A percentile compares a stretch with the other conserved stretches of the same genome.
Conservation (phyloP, 2,888 invertebrate genomes). For the Beris chalybata region DNA sequence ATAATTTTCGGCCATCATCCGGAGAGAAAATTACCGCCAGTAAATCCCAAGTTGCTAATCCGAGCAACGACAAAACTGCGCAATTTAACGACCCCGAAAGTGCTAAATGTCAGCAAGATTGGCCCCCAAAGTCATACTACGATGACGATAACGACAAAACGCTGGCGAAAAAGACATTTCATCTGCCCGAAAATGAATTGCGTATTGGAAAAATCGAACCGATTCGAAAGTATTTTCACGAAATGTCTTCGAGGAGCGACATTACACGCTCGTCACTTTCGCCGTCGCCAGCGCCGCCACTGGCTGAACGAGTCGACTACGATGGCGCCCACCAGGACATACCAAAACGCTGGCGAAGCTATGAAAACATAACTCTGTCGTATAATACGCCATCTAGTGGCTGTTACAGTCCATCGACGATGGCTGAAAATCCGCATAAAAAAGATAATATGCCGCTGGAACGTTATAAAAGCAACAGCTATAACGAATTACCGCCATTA, state of each 20-base stretch:
- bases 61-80: not conserved
- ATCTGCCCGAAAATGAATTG: slow-evolving; percentile 40
- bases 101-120: slow-evolving; percentile 25
- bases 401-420: slow-evolving; percentile 1
- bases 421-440: not conserved
- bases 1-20: slow-evolving; percentile 14
- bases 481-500: slow-evolving; percentile 39
- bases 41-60: slow-evolving; percentile 4
- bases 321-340: slow-evolving; percentile 31
- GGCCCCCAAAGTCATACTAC: slow-evolving; percentile 18
- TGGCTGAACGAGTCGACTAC: not conserved
- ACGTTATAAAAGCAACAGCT: slow-evolving; percentile 39
- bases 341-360: slow-evolving; percentile 31
- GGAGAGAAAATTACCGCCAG: slow-evolving; percentile 20
- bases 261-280: slow-evolving; percentile 27
- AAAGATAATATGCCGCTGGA: slow-evolving; percentile 30
- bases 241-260: slow-evolving; percentile 14
- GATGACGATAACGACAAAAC: slow-evolving; percentile 4
- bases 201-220: slow-evolving; percentile 52
- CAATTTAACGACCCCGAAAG: slow-evolving; percentile 16
- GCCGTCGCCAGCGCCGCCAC: slow-evolving; percentile 32
- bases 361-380: slow-evolving; percentile 12
- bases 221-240: slow-evolving; percentile 50
- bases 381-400: not conserved
- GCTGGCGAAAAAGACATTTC: slow-evolving; percentile 35